Conservation (phyloP, 2,888 invertebrate genomes). For the Amphimallon solstitiale region DNA sequence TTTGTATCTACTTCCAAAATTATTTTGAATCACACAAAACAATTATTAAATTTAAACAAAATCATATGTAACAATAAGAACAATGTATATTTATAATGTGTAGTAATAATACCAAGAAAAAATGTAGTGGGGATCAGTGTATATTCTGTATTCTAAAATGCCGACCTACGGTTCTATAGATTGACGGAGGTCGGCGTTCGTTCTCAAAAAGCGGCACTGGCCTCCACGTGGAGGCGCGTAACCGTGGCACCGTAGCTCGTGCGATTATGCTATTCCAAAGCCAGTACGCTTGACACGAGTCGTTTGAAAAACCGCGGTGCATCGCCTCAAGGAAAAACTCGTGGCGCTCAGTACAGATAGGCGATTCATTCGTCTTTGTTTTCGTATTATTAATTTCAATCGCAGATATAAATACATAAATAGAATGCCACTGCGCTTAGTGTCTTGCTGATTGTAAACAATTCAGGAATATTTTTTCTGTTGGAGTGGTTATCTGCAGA, state of each 20-base stretch:
- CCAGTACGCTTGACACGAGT: constrained; percentile 49
- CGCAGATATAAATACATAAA: background rate
- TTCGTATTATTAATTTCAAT: constrained; percentile 16
- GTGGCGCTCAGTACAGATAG: constrained; percentile 38
- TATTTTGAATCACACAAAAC: too few relatives aligned
- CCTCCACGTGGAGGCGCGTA: constrained; percentile 66
- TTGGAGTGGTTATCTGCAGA: constrained; percentile 39
- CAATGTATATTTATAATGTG: too few relatives aligned
- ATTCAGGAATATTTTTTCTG: constrained; percentile 28
- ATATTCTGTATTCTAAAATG: constrained; percentile 48
- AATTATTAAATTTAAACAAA: too few relatives aligned
- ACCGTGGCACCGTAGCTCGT: constrained; percentile 65
- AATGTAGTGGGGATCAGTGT: background rate
- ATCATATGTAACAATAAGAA: too few relatives aligned
- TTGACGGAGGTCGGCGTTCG: constrained; percentile 73
- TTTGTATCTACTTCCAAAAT: too few relatives aligned
- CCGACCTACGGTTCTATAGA: constrained; percentile 68
- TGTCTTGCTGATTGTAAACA: constrained; percentile 22
- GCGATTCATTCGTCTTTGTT: constrained; percentile 10
- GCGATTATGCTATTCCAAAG: constrained; percentile 62
- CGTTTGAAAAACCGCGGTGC: constrained; percentile 64
- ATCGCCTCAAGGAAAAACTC: constrained; percentile 65
- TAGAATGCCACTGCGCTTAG: constrained; percentile 28
- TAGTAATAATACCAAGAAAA: constrained; percentile 1
- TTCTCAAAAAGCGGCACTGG: constrained; percentile 62